Percentiles rank a stretch among this genome's conserved stretches.
phyloP scores from a whole-genome alignment of 2,113 vertebrate genomes.

The Gambusia holbrooki region DNA sequence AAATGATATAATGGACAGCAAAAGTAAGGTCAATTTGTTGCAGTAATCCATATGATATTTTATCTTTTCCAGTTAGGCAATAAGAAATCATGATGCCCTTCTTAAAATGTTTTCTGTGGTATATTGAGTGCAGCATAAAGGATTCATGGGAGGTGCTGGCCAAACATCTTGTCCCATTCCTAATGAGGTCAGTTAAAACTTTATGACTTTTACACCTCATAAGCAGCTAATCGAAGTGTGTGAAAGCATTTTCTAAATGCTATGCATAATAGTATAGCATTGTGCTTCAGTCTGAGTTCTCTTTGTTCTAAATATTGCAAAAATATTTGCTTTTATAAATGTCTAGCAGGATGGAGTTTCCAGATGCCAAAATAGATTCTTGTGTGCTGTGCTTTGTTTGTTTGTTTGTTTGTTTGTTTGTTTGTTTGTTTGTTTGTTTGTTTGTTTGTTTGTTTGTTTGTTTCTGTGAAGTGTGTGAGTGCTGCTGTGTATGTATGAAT shows the following conservation, averaged over 20 bases:
- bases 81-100: slow-evolving; percentile 19
- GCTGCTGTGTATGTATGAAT: slow-evolving; percentile 23
- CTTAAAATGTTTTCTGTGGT: slow-evolving; percentile 11
- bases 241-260: slow-evolving; percentile 58
- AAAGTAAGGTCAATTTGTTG: slow-evolving; percentile 34
- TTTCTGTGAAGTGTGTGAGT: slow-evolving; percentile 40
- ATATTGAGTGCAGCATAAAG: slow-evolving; percentile 12
- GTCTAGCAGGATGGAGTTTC: slow-evolving; percentile 31
- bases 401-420: slow-evolving; percentile 13
- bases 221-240: slow-evolving; percentile 70
- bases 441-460: slow-evolving; percentile 17
- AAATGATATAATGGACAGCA: slow-evolving; percentile 22
- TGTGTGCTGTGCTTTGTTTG: slow-evolving; percentile 54
- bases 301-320: slow-evolving; percentile 37
- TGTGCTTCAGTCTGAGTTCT: slow-evolving; percentile 38
- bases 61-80: slow-evolving; percentile 51
- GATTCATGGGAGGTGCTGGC: slow-evolving; percentile 39
- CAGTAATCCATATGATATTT: slow-evolving; percentile 21
- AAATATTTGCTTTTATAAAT: slow-evolving; percentile 52
- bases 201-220: slow-evolving; percentile 74
- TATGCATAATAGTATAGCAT: slow-evolving; percentile 47
- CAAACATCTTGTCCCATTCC: slow-evolving; percentile 34
- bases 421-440: slow-evolving; percentile 56
- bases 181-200: slow-evolving; percentile 41
- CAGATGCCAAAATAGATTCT: slow-evolving; percentile 28